Base-by-base conservation (phyloP, 2,888 invertebrate species). In the Ormyrus pomaceus region DNA sequence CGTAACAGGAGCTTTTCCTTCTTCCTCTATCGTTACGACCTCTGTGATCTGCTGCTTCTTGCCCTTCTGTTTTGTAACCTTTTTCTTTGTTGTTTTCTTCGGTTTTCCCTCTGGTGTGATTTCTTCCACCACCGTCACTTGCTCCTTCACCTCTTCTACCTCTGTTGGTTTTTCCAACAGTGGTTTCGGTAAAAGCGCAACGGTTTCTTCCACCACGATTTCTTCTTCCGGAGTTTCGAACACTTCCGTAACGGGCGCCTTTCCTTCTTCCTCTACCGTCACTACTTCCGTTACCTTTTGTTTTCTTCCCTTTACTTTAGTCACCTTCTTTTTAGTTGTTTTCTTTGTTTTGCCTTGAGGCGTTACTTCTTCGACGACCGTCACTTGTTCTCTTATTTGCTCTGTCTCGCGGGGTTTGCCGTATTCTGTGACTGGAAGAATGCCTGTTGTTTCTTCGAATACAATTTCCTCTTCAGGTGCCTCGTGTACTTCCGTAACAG, bases 231-330 rank as follows among this genome's bases (percentile, higher is more conserved):
- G 77, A 0, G 59, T 10, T 61, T 85, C 80, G 5, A 79, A 85
- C 0, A 91, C 88, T 0, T 89, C 91, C 0, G 89, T 90, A 0
- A 89, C 85, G 0, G 91, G 90, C 8, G 86, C 82, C 70, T 91
- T 89, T 34, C 89, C 90, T 5, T 91, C 91, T 74, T 91, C 90
- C 79, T 89, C 88, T 1, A 91, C 87, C n/a, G 88, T 87, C 19
- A 89, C 89, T 55, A 91, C 90, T 76, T 91, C 91, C 0, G 91
- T 91, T 0, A 91, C 88, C 85, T 92, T 89, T 50, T 91, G 90
- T 66, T 88, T 88, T 7, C 87, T 87, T n/a, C 90, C 91, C 74
- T 91, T 86, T 10, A 85, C 90, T 82, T 89, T 91, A 69, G 88
- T 91, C 7, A 90, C 87, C 11, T 86, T 89, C 83, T 90, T 89